phyloP scores from a whole-genome alignment of 2,888 invertebrate genomes.

The Ophion ellenae region DNA sequence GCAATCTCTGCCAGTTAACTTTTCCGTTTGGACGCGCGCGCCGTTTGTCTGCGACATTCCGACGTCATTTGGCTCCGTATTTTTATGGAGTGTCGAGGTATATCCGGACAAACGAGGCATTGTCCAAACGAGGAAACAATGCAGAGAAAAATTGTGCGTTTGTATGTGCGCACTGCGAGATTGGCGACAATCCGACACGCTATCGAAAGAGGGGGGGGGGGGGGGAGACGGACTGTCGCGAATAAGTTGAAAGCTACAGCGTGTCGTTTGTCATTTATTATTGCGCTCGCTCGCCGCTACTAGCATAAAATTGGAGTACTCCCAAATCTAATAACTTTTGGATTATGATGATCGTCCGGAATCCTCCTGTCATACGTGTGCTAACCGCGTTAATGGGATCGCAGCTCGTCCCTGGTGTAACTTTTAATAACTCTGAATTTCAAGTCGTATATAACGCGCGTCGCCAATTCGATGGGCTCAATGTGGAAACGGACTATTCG shows the following conservation, averaged over 20 bases:
- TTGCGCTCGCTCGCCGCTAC: slow-evolving; percentile 2
- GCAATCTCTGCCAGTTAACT: slow-evolving; percentile 28
- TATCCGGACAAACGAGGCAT: background rate
- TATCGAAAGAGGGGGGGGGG: background rate
- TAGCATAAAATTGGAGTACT: slow-evolving; percentile 31
- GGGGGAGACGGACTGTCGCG: background rate
- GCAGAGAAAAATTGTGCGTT: background rate
- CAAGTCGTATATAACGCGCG: background rate
- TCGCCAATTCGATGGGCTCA: too few species aligned
- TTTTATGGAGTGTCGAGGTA: slow-evolving; percentile 14
- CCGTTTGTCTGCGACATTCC: slow-evolving; percentile 15
- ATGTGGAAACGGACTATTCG: background rate
- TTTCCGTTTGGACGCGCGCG: slow-evolving; percentile 14
- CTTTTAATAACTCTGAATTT: slow-evolving; percentile 2
- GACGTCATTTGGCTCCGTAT: slow-evolving; percentile 36
- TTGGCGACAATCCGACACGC: background rate
- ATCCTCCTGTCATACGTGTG: slow-evolving; percentile 24
- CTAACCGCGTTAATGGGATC: slow-evolving; percentile 1
- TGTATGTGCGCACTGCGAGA: background rate
- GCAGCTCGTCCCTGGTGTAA: background rate
- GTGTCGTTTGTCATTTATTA: slow-evolving; percentile 29
- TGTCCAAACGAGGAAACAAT: slow-evolving; percentile 2
- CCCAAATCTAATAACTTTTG: slow-evolving; percentile 43
- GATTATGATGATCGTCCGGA: slow-evolving; percentile 17
- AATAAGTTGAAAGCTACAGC: background rate